Conservation (phyloP, 2,888 invertebrate genomes). For the Lagria hirta region DNA sequence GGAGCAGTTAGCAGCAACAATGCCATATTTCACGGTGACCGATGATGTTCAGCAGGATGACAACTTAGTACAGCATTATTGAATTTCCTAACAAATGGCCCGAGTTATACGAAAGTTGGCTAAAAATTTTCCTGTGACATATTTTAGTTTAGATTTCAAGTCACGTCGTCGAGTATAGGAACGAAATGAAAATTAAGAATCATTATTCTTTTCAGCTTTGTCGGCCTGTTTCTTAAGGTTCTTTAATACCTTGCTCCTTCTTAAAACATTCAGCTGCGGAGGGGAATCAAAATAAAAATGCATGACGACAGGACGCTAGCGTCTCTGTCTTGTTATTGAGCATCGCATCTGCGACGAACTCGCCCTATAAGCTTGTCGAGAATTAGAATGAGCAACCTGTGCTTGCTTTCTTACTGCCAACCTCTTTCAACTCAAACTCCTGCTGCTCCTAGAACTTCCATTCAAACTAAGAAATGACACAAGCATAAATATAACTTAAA, state of each 20-base stretch:
- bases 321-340: slow-evolving; percentile 48
- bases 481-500: too few relatives aligned
- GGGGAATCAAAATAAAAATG: slow-evolving; percentile 53
- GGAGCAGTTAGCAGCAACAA: slow-evolving; percentile 33
- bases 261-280: slow-evolving; percentile 53
- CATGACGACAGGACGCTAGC: slow-evolving; percentile 50
- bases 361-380: slow-evolving; percentile 46
- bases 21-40: slow-evolving; percentile 53
- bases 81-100: slow-evolving; percentile 55
- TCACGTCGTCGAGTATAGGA: slow-evolving; percentile 54
- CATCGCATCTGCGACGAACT: slow-evolving; percentile 51
- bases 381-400: slow-evolving; percentile 44
- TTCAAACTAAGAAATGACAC: too few relatives aligned
- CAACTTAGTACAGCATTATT: slow-evolving; percentile 55
- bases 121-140: slow-evolving; percentile 53
- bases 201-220: slow-evolving; percentile 57
- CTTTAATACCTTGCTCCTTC: slow-evolving; percentile 53
- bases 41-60: slow-evolving; percentile 53
- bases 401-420: slow-evolving; percentile 36
- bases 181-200: slow-evolving; percentile 58
- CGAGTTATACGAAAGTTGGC: slow-evolving; percentile 50
- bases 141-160: slow-evolving; percentile 51
- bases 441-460: slow-evolving; percentile 1
- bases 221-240: slow-evolving; percentile 53
- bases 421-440: not conserved